These are phyloP conservation scores for Puffinus mauretanicus DNA, from an alignment of 2,113 vertebrate genomes.

Conservation along the genomic window DNA sequence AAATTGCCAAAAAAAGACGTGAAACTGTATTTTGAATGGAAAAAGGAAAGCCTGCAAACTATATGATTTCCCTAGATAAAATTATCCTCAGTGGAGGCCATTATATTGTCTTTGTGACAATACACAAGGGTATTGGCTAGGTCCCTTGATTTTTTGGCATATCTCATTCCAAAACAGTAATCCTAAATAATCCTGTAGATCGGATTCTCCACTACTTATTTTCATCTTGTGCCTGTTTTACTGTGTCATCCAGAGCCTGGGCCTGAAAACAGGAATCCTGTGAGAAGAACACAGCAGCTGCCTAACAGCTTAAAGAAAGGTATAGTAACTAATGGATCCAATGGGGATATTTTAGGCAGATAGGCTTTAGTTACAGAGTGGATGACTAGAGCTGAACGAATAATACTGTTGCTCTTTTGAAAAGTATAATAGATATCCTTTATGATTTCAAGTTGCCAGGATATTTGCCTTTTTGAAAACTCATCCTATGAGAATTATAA, in stretches of 20 bases:
- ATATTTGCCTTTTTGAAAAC: neutral
- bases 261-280: neutral
- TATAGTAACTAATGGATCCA: neutral
- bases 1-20: neutral
- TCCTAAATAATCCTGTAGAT: neutral
- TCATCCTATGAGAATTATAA: slow-evolving; percentile 1
- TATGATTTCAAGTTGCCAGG: neutral
- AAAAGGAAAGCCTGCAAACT: neutral
- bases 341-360: neutral
- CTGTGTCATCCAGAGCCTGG: neutral
- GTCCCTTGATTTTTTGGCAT: neutral
- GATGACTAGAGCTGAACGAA: neutral
- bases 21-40: neutral
- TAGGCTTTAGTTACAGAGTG: neutral
- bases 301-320: neutral
- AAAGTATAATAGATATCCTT: neutral
- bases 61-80: neutral
- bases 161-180: neutral
- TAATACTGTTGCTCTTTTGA: neutral
- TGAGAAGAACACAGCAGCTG: neutral
- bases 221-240: neutral
- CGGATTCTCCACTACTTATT: neutral
- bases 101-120: neutral
- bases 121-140: neutral
- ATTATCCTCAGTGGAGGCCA: neutral